Evolutionary conservation across 2,113 vertebrate species (phyloP).

Genomic region (Motacilla tschutschensis): DNA sequence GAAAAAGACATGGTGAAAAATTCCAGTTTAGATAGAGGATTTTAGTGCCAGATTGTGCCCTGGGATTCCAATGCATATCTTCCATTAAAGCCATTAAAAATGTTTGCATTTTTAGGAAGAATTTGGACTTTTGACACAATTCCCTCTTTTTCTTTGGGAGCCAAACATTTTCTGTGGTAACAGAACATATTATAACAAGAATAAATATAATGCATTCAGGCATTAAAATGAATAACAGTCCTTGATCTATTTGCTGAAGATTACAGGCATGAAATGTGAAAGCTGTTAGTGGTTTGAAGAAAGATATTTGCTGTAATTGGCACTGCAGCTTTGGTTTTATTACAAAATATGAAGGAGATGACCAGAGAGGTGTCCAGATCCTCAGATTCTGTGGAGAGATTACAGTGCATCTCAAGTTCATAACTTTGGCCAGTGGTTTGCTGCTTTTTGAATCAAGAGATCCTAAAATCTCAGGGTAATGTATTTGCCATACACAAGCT

Average conservation of each 20-base stretch:
- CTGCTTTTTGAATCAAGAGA: background rate
- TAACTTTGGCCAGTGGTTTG: background rate
- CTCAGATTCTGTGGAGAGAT: background rate
- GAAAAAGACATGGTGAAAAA: constrained; percentile 50
- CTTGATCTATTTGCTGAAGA: constrained; percentile 47
- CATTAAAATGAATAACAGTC: constrained; percentile 61
- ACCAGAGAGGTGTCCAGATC: background rate
- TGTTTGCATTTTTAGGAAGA: constrained; percentile 32
- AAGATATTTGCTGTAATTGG: background rate
- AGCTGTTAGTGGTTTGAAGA: constrained; percentile 22
- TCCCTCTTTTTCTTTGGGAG: constrained; percentile 36
- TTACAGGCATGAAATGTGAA: constrained; percentile 36
- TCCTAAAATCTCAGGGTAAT: background rate
- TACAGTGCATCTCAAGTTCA: background rate
- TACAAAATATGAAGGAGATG: background rate
- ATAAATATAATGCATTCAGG: constrained; percentile 53
- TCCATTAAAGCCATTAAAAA: constrained; percentile 38
- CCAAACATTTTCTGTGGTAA: constrained; percentile 54
- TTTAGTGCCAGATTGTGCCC: constrained; percentile 28
- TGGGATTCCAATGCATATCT: constrained; percentile 31
- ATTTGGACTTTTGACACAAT: constrained; percentile 46
- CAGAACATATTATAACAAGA: constrained; percentile 39
- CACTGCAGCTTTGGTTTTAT: background rate
- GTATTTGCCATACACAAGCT: background rate
- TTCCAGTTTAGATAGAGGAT: constrained; percentile 17